Evolutionary conservation across 2,797 vertebrate genomes (phyloP).

Genomic region (Hybognathus amarus): DNA sequence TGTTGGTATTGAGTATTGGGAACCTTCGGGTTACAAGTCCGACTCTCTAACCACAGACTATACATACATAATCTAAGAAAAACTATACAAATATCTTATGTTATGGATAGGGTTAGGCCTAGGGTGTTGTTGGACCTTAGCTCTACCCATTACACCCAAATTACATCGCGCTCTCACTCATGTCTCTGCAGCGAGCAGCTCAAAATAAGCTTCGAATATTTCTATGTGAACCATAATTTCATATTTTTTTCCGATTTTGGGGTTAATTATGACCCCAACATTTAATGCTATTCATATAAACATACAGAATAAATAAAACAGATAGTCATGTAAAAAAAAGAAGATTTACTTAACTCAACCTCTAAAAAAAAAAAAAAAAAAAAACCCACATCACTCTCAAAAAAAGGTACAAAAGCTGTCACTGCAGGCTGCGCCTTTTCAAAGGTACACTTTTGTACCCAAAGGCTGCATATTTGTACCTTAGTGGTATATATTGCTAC

Average conservation of each 20-base stretch:
- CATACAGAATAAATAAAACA: conserved; percentile 14
- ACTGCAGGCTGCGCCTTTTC: too few relatives aligned
- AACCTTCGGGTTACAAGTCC: too few relatives aligned
- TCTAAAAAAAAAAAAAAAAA: conserved; percentile 27
- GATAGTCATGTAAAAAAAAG: neutral
- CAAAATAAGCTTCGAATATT: neutral
- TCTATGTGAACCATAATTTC: neutral
- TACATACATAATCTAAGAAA: too few relatives aligned
- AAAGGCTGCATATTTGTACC: too few relatives aligned
- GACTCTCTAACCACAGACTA: too few relatives aligned
- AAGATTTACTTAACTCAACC: neutral
- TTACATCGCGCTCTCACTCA: neutral
- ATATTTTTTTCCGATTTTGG: neutral
- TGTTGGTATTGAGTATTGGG: too few relatives aligned
- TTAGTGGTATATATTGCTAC: too few relatives aligned
- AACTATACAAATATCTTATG: too few relatives aligned
- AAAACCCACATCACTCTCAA: too few relatives aligned
- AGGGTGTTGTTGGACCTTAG: neutral
- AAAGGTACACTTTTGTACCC: too few relatives aligned
- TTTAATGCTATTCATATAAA: conserved; percentile 2
- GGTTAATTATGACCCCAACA: neutral
- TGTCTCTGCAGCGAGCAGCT: neutral
- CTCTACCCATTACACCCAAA: neutral
- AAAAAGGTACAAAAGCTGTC: too few relatives aligned
- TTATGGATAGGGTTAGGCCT: neutral